Conservation (phyloP, 2,888 invertebrate genomes). For the Ecliptopera silaceata region DNA sequence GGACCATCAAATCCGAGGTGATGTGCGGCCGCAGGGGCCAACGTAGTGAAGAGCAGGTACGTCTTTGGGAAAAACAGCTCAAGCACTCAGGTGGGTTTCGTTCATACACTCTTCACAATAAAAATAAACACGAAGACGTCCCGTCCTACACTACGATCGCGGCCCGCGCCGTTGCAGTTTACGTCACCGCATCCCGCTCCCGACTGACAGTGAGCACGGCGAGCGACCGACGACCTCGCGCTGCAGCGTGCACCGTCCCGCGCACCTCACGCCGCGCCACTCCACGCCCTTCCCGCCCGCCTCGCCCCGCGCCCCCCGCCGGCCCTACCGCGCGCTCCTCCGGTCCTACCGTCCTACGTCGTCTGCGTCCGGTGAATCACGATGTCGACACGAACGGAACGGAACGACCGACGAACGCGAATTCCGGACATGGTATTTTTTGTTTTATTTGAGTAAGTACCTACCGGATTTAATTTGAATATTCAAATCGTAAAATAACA, state of each 20-base stretch:
- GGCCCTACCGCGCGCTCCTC: conserved; percentile 38
- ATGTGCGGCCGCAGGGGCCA: conserved; percentile 63
- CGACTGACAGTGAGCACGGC: conserved; percentile 68
- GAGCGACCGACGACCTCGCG: conserved; percentile 81
- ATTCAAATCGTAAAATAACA: background rate
- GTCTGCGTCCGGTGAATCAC: conserved; percentile 70
- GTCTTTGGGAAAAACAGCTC: conserved; percentile 64
- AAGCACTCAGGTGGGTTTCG: conserved; percentile 65
- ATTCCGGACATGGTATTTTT: conserved; percentile 19
- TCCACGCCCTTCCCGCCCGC: conserved; percentile 48
- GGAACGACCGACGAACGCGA: conserved; percentile 32
- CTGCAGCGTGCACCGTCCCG: conserved; percentile 77
- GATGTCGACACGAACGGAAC: conserved; percentile 47
- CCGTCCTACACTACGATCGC: conserved; percentile 80
- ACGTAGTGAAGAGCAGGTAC: conserved; percentile 77
- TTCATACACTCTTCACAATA: conserved; percentile 62
- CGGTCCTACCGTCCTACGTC: conserved; percentile 67
- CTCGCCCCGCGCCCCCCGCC: conserved; percentile 48
- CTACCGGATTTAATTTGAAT: conserved; percentile 4
- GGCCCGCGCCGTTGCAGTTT: conserved; percentile 81
- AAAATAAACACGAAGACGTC: conserved; percentile 65
- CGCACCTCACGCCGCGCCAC: conserved; percentile 62
- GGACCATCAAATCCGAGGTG: conserved; percentile 63
- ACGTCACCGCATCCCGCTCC: conserved; percentile 84
- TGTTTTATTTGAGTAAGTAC: background rate